Base-by-base conservation (phyloP, 2,797 vertebrate species). In the Myotis pilosus region DNA sequence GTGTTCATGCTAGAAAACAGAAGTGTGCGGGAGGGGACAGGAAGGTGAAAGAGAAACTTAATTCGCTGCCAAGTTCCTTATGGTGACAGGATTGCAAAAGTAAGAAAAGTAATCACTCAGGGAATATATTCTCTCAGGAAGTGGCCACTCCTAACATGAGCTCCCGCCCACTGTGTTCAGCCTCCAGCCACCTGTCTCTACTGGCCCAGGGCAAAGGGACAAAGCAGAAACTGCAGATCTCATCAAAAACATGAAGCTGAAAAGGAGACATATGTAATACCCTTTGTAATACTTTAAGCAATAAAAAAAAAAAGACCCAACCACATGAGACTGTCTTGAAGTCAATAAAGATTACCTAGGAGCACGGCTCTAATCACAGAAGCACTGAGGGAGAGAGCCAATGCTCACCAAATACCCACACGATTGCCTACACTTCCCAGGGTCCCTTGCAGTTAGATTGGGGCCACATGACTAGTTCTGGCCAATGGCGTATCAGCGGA, bases 1-100 rank as follows among this genome's bases (percentile, higher is more conserved):
- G 98, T 97, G 87, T 97, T 92, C 98, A 98, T 98, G 94, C 98
- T 99, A 97, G 25, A 80, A 97, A 92, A 84, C 30, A 71, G 95
- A 72, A 25, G 5, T 1, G 5, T 23, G 20, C 30, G 6, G 7
- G 6, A 51, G 22, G 16, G 30, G 30, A n/a, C 12, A 71, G 69
- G 64, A 80, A 75, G 53, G 51, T 38, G 87, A 82, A 72, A 68
- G 22, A 33, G 30, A 95, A 92, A n/a, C 23, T 25, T 8, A 53
- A 72, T 3, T 10, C 6, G 17, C 15, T 23, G 11, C 36, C 0
- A 9, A 69, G 51, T 33, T 86, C 44, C 51, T 60, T 13, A 8
- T 0, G 7, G 30, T 38, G 41, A 72, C 1, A 3, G 17, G 22
- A 71, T 0, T 51, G 6, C 11, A 41, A 72, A 76, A 22, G 8